phyloP scores from a whole-genome alignment of 2,797 vertebrate species.

The Cynopterus sphinx region DNA sequence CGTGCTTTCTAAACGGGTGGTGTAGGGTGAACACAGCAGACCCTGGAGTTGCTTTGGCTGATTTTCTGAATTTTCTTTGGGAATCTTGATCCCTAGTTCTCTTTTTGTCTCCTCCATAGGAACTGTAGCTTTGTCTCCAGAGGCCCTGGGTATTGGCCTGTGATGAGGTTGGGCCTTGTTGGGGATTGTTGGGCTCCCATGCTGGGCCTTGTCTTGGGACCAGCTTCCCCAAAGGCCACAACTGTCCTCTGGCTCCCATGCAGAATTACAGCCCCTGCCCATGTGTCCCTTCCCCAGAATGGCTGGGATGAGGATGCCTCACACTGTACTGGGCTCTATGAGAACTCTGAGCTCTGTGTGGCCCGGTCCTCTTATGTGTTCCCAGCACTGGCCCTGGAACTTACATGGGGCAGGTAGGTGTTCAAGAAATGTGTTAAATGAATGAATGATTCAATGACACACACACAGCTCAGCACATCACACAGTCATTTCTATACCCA shows the following conservation, averaged over 20 bases:
- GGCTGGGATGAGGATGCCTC: not conserved
- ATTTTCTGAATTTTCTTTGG: not conserved
- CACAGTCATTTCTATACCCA: not conserved
- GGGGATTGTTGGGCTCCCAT: not conserved
- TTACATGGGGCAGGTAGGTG: too few relatives aligned
- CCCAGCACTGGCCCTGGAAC: not conserved
- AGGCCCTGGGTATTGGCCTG: too few relatives aligned
- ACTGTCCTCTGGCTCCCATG: not conserved
- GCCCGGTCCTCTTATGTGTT: not conserved
- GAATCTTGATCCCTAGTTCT: not conserved
- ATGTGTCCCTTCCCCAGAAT: not conserved
- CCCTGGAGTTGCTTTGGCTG: not conserved
- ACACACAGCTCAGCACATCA: not conserved
- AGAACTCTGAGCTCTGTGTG: too few relatives aligned
- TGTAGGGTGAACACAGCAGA: not conserved
- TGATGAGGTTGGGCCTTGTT: not conserved
- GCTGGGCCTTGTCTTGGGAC: not conserved
- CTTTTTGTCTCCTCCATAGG: not conserved
- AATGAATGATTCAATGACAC: not conserved
- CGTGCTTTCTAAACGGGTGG: not conserved
- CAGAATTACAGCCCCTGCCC: not conserved
- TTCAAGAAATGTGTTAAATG: not conserved
- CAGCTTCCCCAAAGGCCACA: not conserved
- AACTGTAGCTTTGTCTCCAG: not conserved
- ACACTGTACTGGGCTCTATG: rapidly evolving